These are phyloP conservation scores for Crocuta crocuta DNA, from an alignment of 2,113 vertebrate genomes.

Conservation along the genomic window DNA sequence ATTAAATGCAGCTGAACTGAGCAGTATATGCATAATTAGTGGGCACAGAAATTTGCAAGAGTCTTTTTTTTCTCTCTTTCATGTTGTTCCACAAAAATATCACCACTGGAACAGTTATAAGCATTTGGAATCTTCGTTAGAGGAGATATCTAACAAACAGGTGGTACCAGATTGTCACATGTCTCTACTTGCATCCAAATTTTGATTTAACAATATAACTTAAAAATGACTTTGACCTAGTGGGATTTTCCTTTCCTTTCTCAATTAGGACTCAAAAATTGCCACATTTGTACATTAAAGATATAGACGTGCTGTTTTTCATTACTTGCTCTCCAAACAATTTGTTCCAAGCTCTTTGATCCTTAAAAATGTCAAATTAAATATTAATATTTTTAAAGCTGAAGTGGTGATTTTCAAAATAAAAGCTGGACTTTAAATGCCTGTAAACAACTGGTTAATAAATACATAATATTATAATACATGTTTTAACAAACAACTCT, in stretches of 20 bases:
- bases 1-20: background rate
- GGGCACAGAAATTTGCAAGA: background rate
- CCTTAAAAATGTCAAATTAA: conserved; percentile 56
- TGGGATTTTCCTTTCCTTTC: conserved; percentile 38
- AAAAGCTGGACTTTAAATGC: conserved; percentile 7
- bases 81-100: background rate
- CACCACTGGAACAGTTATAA: background rate
- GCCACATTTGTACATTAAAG: background rate
- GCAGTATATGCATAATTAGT: background rate
- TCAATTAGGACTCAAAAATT: background rate
- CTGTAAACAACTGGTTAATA: background rate
- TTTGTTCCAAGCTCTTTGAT: conserved; percentile 42
- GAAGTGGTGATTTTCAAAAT: conserved; percentile 13
- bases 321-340: conserved; percentile 15
- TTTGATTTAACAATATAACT: conserved; percentile 61
- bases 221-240: background rate
- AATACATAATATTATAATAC: conserved; percentile 17
- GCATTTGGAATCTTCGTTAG: conserved; percentile 11
- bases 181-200: background rate
- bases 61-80: background rate
- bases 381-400: conserved; percentile 38
- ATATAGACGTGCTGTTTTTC: background rate
- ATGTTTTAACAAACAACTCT: background rate
- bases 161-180: background rate
- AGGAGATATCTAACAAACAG: background rate